These are phyloP conservation scores for Notechis scutatus DNA, from an alignment of 2,113 vertebrate genomes.

Conservation along the genomic window DNA sequence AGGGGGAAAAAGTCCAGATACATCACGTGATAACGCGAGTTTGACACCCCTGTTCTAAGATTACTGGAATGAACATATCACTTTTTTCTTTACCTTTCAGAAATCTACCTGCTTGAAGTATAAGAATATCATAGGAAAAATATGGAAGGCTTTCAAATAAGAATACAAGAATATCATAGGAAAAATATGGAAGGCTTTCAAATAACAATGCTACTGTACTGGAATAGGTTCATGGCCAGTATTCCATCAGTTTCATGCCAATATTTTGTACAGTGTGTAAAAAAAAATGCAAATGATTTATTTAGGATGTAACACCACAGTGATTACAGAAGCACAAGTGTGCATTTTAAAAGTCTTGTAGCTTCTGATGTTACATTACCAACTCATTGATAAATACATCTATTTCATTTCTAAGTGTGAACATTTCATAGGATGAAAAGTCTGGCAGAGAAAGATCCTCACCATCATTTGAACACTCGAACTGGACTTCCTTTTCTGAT, in stretches of 20 bases:
- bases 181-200: slow-evolving; percentile 26
- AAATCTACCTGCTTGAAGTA: slow-evolving; percentile 33
- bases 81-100: slow-evolving; percentile 6
- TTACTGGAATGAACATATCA: background rate
- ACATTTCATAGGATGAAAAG: slow-evolving; percentile 61
- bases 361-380: slow-evolving; percentile 49
- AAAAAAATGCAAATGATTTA: slow-evolving; percentile 35
- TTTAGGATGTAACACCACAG: slow-evolving; percentile 43
- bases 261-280: slow-evolving; percentile 34
- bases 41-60: no score
- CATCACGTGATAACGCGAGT: no score
- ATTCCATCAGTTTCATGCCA: slow-evolving; percentile 47
- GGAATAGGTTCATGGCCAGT: slow-evolving; percentile 45
- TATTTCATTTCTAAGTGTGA: slow-evolving; percentile 60
- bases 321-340: slow-evolving; percentile 39
- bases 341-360: slow-evolving; percentile 41
- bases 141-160: slow-evolving; percentile 27
- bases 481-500: slow-evolving; percentile 83
- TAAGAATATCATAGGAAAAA: background rate
- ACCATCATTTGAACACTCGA: slow-evolving; percentile 79
- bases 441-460: slow-evolving; percentile 74
- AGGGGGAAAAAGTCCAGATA: no score
- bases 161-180: background rate
- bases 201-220: slow-evolving; percentile 19
- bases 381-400: slow-evolving; percentile 44